phyloP scores from a whole-genome alignment of 2,888 invertebrate species.

The Catocala sponsa region DNA sequence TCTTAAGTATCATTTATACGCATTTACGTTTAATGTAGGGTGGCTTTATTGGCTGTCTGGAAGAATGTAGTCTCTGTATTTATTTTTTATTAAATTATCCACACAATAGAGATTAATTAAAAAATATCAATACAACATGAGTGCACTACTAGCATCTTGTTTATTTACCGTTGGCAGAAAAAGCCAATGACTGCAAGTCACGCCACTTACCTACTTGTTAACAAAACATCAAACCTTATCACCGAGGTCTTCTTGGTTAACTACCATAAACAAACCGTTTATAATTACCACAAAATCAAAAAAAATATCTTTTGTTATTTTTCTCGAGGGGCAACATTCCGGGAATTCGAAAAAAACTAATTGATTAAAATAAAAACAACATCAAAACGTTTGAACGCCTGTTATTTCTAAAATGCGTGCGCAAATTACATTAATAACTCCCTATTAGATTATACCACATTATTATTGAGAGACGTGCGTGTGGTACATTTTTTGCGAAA shows the following conservation, averaged over 20 bases:
- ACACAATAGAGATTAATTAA: constrained; percentile 30
- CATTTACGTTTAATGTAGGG: constrained; percentile 6
- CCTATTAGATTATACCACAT: constrained; percentile 76
- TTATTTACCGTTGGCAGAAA: constrained; percentile 32
- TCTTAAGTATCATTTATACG: constrained; percentile 13
- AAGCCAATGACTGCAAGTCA: constrained; percentile 50
- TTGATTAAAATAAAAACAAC: constrained; percentile 46
- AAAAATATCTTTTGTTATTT: constrained; percentile 16
- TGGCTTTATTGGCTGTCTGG: constrained; percentile 8
- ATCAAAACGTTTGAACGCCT: constrained; percentile 61
- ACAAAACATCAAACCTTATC: constrained; percentile 49
- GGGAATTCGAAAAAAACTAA: constrained; percentile 57
- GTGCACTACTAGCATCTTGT: constrained; percentile 26
- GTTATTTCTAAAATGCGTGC: constrained; percentile 66
- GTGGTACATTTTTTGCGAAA: constrained; percentile 82
- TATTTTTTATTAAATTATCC: constrained; percentile 9
- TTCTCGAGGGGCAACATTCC: constrained; percentile 37
- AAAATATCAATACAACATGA: constrained; percentile 23
- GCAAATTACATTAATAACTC: constrained; percentile 75
- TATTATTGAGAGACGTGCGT: constrained; percentile 77
- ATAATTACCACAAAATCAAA: constrained; percentile 35
- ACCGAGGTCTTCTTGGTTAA: constrained; percentile 33
- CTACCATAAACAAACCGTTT: constrained; percentile 46
- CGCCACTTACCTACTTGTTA: constrained; percentile 50
- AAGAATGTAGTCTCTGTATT: neutral